Percentiles rank a stretch among this genome's conserved stretches.
Evolutionary conservation across 2,888 invertebrate genomes (phyloP).

Genomic region (Theodoxus fluviatilis): DNA sequence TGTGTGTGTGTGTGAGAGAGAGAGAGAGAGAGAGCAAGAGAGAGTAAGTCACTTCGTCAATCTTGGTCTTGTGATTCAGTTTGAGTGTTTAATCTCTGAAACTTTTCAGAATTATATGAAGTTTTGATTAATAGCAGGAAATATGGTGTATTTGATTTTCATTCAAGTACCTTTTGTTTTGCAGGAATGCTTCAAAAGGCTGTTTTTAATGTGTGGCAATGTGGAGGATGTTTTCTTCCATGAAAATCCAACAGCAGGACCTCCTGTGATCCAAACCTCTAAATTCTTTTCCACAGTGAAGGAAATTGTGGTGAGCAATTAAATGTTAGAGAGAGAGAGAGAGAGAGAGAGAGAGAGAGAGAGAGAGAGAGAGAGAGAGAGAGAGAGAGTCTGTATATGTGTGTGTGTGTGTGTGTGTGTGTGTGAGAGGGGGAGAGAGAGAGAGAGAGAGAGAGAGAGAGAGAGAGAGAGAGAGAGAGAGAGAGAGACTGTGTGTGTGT

Average conservation of each 20-base stretch:
- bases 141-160: conserved; percentile 1
- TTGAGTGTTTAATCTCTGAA: too few species aligned
- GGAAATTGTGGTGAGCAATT: background rate
- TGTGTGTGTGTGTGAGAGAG: conserved; percentile 14
- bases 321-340: background rate
- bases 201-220: conserved; percentile 64
- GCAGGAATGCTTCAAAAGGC: conserved; percentile 58
- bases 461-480: too few species aligned
- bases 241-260: conserved; percentile 27
- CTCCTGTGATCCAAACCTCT: background rate
- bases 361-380: too few species aligned
- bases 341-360: background rate
- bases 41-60: too few species aligned
- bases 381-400: too few species aligned
- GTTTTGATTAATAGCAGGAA: too few species aligned
- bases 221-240: conserved; percentile 58
- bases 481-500: too few species aligned
- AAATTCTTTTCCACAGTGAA: conserved; percentile 15
- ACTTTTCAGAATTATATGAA: too few species aligned
- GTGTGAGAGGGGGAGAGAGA: too few species aligned
- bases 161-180: conserved; percentile 35
- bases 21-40: background rate
- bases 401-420: too few species aligned
- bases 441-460: too few species aligned
- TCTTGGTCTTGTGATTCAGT: too few species aligned